Evolutionary conservation across 2,113 vertebrate genomes (phyloP).

Genomic region (Brachyhypopomus gauderio): DNA sequence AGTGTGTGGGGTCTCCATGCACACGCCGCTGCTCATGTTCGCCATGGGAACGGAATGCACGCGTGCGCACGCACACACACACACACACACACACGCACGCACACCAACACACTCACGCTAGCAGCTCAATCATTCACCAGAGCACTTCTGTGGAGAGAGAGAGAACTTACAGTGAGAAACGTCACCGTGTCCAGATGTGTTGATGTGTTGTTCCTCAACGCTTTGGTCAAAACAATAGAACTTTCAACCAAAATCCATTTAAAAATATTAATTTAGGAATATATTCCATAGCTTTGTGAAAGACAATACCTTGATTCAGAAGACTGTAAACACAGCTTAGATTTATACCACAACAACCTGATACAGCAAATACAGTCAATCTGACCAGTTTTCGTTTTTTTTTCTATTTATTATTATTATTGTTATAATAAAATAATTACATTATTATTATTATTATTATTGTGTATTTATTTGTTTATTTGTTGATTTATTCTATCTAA

Average conservation of each 20-base stretch:
- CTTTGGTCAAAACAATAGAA: too few relatives aligned
- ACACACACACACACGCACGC: slow-evolving; percentile 27
- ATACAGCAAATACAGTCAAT: too few relatives aligned
- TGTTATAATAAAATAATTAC: too few relatives aligned
- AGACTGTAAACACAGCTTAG: too few relatives aligned
- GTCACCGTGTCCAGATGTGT: not conserved
- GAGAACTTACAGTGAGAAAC: not conserved
- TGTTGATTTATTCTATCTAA: not conserved
- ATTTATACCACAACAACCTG: too few relatives aligned
- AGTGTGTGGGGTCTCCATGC: slow-evolving; percentile 78
- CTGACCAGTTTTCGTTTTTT: too few relatives aligned
- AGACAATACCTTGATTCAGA: too few relatives aligned
- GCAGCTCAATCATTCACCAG: slow-evolving; percentile 18
- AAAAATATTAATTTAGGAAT: not conserved
- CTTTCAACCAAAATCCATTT: not conserved
- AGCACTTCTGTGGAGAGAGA: slow-evolving; percentile 34
- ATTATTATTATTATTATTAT: too few relatives aligned
- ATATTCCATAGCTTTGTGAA: too few relatives aligned
- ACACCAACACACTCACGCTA: slow-evolving; percentile 35
- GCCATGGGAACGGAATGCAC: slow-evolving; percentile 73
- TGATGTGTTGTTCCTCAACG: too few relatives aligned
- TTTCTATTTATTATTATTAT: too few relatives aligned
- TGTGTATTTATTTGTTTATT: too few relatives aligned
- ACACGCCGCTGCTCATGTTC: slow-evolving; percentile 89
- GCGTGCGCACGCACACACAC: slow-evolving; percentile 41